phyloP scores from a whole-genome alignment of 2,797 vertebrate genomes.

The Vultur gryphus region DNA sequence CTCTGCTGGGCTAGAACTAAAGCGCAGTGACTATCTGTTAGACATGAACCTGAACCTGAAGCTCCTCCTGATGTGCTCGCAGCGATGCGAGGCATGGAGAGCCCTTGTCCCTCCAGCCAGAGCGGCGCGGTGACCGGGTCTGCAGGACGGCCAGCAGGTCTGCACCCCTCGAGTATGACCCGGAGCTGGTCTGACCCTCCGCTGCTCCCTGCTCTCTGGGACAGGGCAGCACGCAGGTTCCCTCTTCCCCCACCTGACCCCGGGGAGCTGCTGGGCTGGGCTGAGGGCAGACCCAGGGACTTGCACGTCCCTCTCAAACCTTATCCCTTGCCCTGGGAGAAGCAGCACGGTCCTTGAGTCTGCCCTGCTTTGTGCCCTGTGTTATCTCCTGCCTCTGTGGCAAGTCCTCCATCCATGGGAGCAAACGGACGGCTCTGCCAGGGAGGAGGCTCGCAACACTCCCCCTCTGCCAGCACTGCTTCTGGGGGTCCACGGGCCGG shows the following conservation, averaged over 20 bases:
- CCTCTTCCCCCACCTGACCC: neutral
- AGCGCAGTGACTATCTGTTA: neutral
- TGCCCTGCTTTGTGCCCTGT: neutral
- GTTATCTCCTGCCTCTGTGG: neutral
- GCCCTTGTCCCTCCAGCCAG: too few species aligned
- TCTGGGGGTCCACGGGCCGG: neutral
- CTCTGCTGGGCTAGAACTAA: neutral
- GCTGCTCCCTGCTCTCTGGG: neutral
- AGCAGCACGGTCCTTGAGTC: neutral
- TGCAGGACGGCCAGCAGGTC: neutral
- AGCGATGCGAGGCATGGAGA: neutral
- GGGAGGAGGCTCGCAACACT: neutral
- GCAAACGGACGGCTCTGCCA: fast-evolving
- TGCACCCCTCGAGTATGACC: neutral
- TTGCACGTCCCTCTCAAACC: neutral
- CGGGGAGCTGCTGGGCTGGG: neutral
- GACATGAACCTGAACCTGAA: neutral
- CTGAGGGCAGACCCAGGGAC: neutral
- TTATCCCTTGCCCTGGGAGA: neutral
- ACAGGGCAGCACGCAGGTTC: neutral
- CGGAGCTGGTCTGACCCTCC: neutral
- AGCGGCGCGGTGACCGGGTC: fast-evolving
- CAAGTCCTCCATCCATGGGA: neutral
- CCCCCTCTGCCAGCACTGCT: neutral
- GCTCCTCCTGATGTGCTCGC: fast-evolving